A percentile compares a stretch with the other conserved stretches of the same genome.
Conservation (phyloP, 2,113 vertebrate genomes). For the Lophius piscatorius region DNA sequence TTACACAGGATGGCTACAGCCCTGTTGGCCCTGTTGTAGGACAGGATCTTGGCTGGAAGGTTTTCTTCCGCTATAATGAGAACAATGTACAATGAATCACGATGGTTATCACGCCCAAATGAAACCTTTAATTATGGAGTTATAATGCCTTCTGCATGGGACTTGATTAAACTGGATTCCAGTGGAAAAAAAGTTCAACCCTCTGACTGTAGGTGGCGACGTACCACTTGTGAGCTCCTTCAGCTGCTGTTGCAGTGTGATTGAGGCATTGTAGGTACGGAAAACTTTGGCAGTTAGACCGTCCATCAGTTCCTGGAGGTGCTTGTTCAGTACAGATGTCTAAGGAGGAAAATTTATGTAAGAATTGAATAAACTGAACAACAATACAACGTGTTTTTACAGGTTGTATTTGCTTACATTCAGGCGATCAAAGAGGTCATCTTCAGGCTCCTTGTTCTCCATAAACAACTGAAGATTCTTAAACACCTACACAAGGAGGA, state of each 20-base stretch:
- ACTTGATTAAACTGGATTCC: too few species aligned
- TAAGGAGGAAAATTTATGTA: conserved; percentile 42
- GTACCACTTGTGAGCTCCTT: conserved; percentile 93
- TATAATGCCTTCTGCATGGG: not conserved
- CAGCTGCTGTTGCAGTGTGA: conserved; percentile 96
- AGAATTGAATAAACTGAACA: not conserved
- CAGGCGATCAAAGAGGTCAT: conserved; percentile 96
- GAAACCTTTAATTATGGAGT: not conserved
- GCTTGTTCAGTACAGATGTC: conserved; percentile 98
- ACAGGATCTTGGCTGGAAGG: conserved; percentile 94
- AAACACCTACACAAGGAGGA: conserved; percentile 84
- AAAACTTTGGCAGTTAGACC: conserved; percentile 98
- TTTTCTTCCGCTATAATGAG: conserved; percentile 89
- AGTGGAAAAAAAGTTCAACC: too few species aligned
- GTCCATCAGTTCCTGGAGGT: conserved; percentile 98
- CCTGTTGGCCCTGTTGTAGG: conserved; percentile 97
- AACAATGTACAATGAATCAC: not conserved
- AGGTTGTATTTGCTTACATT: conserved; percentile 85
- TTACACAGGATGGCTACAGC: conserved; percentile 98
- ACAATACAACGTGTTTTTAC: too few species aligned
- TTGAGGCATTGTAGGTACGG: conserved; percentile 98
- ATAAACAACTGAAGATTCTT: conserved; percentile 98
- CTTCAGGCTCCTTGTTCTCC: conserved; percentile 98
- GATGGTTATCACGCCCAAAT: not conserved
- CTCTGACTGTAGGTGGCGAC: conserved; percentile 22